Base-by-base conservation (phyloP, 2,888 invertebrate genomes). In the Tenthredo distinguenda region DNA sequence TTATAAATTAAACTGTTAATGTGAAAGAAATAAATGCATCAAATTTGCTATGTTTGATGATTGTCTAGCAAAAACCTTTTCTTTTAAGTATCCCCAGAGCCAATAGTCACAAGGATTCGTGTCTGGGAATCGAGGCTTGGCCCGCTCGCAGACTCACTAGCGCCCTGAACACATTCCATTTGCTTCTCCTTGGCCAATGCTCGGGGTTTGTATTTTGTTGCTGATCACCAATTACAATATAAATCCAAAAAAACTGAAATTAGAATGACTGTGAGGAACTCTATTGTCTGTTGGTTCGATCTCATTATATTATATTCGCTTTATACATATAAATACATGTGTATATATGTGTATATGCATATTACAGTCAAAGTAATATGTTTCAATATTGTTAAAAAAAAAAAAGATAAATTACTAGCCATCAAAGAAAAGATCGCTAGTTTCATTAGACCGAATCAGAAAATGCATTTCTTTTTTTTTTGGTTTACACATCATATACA, bases 151-250 rank as follows among this genome's bases (percentile, higher is more conserved):
- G 90, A 91, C 91, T 90, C 91, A 91, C 91, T 91, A 91, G 91
- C 90, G 91, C 91, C 90, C 91, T 91, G 90, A 90, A 90, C 91
- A 90, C 90, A 91, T 90, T 90, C 91, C 91, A 90, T 91, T 91
- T 90, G 90, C 91, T 91, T 90, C 91, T 90, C 91, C 90, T 91
- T 90, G 91, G 91, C 91, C 91, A 91, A 90, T 90, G 90, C 90
- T 91, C 91, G 91, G 91, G 91, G 91, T 91, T 91, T 91, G 91
- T 91, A 91, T 91, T 91, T 89, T 91, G 91, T 90, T 91, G 91
- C 91, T 91, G 91, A 91, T 91, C 91, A 91, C 90, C 90, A 90
- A 91, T 91, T 79, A 85, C 79, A 87, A 84, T 83, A 83, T 83
- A 68, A 55, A 68, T 68, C 88, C 89, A 88, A 88, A 47, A 88